Percentiles rank a stretch among this genome's conserved stretches.
phyloP scores from a whole-genome alignment of 2,113 vertebrate genomes.

The Budorcas taxicolor region DNA sequence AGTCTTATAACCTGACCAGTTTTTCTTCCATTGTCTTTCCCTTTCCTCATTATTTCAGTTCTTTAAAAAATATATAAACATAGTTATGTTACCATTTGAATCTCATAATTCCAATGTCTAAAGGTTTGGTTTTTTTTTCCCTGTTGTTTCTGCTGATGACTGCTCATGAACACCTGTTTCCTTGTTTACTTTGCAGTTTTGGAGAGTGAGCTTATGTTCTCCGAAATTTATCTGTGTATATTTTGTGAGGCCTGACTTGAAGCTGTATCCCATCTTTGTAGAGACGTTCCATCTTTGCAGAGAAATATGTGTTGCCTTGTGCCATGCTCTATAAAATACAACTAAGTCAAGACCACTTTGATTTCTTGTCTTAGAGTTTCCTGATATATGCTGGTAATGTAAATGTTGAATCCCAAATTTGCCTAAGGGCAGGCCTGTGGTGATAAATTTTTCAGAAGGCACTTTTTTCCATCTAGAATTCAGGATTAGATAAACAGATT shows the following conservation, averaged over 20 bases:
- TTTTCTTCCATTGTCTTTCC: constrained; percentile 20
- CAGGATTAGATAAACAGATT: constrained; percentile 34
- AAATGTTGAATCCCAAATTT: constrained; percentile 29
- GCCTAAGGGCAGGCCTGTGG: background rate
- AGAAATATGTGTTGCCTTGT: background rate
- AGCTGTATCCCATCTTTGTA: background rate
- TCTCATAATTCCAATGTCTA: background rate
- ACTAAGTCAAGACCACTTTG: background rate
- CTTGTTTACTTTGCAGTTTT: background rate
- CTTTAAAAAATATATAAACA: background rate
- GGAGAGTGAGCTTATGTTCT: background rate
- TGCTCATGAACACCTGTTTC: background rate
- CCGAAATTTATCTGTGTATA: background rate
- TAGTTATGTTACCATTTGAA: background rate
- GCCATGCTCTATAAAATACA: background rate
- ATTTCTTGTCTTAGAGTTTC: background rate
- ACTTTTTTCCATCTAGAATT: constrained; percentile 14
- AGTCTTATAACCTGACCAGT: background rate
- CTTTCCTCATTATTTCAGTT: background rate
- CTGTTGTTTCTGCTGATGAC: background rate
- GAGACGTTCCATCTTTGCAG: background rate
- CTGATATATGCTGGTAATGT: constrained; percentile 16
- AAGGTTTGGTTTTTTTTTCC: background rate
- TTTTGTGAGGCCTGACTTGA: background rate
- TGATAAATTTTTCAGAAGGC: constrained; percentile 32